Conservation (phyloP, 2,113 vertebrate species). For the Callipepla squamata region DNA sequence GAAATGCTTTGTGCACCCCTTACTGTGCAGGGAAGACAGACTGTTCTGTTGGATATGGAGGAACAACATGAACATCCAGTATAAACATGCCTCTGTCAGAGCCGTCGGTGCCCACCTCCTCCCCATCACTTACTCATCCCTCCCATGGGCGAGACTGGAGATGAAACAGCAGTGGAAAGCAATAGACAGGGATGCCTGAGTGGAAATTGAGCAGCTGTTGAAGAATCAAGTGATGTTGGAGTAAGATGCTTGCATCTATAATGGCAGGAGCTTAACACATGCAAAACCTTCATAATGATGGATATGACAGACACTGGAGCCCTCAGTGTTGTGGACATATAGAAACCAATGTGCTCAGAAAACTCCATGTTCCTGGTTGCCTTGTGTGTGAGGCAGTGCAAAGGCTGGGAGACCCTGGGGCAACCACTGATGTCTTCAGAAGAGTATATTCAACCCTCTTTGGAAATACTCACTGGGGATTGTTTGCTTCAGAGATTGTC, state of each 20-base stretch:
- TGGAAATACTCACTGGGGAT: slow-evolving; percentile 13
- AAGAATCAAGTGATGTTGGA: neutral
- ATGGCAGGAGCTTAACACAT: neutral
- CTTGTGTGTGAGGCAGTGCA: neutral
- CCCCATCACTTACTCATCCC: slow-evolving; percentile 37
- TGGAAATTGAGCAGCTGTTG: neutral
- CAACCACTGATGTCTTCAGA: slow-evolving; percentile 13
- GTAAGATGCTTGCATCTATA: neutral
- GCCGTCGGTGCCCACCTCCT: neutral
- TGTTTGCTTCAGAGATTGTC: slow-evolving; percentile 1
- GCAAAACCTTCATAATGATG: neutral
- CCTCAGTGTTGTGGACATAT: neutral
- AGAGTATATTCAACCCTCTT: neutral
- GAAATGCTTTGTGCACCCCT: neutral
- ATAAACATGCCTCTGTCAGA: slow-evolving; percentile 46
- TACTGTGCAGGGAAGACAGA: neutral
- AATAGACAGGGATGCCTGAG: neutral
- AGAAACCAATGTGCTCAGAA: neutral
- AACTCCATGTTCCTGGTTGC: neutral
- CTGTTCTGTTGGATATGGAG: neutral
- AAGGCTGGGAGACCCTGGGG: neutral
- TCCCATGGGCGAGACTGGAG: neutral
- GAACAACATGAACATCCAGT: slow-evolving; percentile 14
- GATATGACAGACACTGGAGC: neutral
- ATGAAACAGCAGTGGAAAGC: slow-evolving; percentile 14